Evolutionary conservation across 2,113 vertebrate species (phyloP), one percentile per base, ranked within the genome.

Genomic region (Colinus virginianus): DNA sequence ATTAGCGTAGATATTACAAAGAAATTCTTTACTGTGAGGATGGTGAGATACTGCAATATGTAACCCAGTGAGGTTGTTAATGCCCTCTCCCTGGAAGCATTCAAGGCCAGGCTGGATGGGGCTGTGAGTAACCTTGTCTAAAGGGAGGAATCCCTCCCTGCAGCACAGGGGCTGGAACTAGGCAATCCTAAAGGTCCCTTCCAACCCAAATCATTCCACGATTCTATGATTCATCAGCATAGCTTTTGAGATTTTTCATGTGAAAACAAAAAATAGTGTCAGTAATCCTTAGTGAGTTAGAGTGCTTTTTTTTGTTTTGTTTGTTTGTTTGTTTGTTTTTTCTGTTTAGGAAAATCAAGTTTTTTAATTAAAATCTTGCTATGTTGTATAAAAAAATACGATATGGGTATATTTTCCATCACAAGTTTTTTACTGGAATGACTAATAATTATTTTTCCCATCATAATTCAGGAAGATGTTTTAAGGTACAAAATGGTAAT

Each of bases 401-500:
- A 28, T 40, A 62, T 62, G 0, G 4, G 11, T 32, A 1, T 28
- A 66, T 80, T 62, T 48, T 70, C 1, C 26, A 43, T 68, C 90
- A 90, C 51, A 80, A 12, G 8, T 53, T 21, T 49, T 6, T 6
- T 63, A 20, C 68, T 78, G 8, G 55, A 84, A 74, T 43, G 3
- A 1, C 1, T 32, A 38, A 56, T 1, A n/a, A 23, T 42, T 43
- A 25, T 5, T 76, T 66, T 21, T 0, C 0, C n/a, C 3, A 28
- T 64, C 67, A n/a, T 43, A 55, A n/a, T 38, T 14, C 40, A 48
- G 20, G 84, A 86, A 89, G 11, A 2, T 2, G 15, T 36, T 84
- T 72, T 71, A 43, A 25, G n/a, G 23, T 78, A 76, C 4, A 62
- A 51, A n/a, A 69, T 23, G 0, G 51, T 78, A 91, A 67, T 0